A percentile compares a stretch with the other conserved stretches of the same genome.
Evolutionary conservation across 2,888 invertebrate genomes (phyloP).

Genomic region (Eupithecia pulchellata): DNA sequence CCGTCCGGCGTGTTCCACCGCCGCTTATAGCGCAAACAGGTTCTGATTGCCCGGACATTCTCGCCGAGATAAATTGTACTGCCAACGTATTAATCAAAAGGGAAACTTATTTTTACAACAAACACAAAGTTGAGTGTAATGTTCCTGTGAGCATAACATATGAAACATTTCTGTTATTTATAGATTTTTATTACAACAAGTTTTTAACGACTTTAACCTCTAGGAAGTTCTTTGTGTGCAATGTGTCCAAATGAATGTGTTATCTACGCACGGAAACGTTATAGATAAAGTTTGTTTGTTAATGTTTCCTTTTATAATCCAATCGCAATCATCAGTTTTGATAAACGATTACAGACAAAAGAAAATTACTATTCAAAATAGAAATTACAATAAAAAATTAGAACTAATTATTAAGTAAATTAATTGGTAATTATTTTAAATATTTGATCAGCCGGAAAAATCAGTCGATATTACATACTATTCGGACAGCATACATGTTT

Average conservation of each 20-base stretch:
- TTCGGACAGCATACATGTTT: no score
- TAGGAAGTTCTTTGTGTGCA: background rate
- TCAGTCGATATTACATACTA: no score
- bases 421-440: no score
- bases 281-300: background rate
- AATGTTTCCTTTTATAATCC: background rate
- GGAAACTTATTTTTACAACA: slow-evolving; percentile 32
- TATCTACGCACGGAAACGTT: background rate
- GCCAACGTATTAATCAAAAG: slow-evolving; percentile 42
- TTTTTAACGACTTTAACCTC: background rate
- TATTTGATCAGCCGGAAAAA: no score
- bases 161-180: background rate
- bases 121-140: slow-evolving; percentile 6
- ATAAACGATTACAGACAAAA: no score
- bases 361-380: no score
- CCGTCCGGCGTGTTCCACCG: background rate
- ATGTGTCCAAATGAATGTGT: background rate
- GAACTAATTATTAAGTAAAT: no score
- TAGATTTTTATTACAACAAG: background rate
- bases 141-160: background rate
- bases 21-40: background rate
- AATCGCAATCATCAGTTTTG: background rate
- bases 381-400: no score
- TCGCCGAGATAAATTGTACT: slow-evolving; percentile 38
- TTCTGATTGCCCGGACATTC: slow-evolving; percentile 31